Evolutionary conservation across 2,797 vertebrate species (phyloP), one percentile per base, ranked within the genome.

Genomic region (Melanotaenia pygmaea): DNA sequence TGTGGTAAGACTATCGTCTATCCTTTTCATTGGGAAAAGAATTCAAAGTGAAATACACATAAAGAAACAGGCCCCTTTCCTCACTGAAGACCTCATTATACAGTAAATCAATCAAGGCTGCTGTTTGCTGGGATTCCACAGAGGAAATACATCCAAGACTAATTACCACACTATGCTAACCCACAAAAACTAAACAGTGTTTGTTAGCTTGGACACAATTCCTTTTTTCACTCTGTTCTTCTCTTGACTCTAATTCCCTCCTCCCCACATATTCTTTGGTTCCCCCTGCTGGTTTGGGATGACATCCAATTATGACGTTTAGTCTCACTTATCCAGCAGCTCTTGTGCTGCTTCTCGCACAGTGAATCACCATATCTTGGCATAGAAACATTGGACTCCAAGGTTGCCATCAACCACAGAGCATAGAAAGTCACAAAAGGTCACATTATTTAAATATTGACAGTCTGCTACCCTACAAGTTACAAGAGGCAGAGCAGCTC

Each of bases 121-220:
- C 67, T 87, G 65, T 83, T 86, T 83, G 59, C 75, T 72, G 30
- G 50, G 30, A 20, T 70, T 73, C 67, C 66, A 69, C 6, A 18
- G 37, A 22, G 59, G 43, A 72, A 76, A 76, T 43, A n/a, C 62
- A 56, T 78, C 71, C 70, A 76, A 79, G 7, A 79, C 40, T 70
- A 82, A 85, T 65, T 79, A 57, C 47, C 56, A 40, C 60, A 63
- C 11, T 24, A 47, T 43, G 51, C 50, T 70, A 72, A 67, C 40
- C 37, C 22, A 9, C 37, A 71, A 7, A 51, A 83, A 58, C 64
- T 12, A 71, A 77, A 71, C 60, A 58, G 13, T 58, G 38, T 79
- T 76, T 80, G 61, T 72, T 81, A 50, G 40, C 77, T 81, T 84
- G 61, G 56, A 78, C 1, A 11, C 8, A 14, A 35, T 28, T 64